These are phyloP conservation scores for Phycodurus eques DNA, from an alignment of 2,113 vertebrate species.

Conservation along the genomic window DNA sequence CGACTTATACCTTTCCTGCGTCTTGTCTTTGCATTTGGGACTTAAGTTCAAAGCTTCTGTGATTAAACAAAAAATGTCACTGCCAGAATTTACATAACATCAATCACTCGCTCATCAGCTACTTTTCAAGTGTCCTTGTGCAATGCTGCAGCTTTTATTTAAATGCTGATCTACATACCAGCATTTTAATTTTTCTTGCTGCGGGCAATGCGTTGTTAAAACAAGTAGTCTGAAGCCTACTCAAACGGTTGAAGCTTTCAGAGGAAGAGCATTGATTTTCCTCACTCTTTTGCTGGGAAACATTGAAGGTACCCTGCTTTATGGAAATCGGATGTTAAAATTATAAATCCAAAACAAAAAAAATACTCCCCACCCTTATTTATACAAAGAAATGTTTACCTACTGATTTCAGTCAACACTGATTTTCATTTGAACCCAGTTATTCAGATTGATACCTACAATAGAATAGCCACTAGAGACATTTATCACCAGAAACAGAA, in stretches of 20 bases:
- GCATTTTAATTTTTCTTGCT: conserved; percentile 11
- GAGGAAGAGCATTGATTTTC: background rate
- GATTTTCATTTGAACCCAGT: no score
- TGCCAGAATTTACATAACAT: background rate
- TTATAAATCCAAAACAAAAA: background rate
- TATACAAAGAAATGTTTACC: no score
- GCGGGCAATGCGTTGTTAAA: conserved; percentile 14
- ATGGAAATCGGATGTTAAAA: background rate
- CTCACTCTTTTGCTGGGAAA: background rate
- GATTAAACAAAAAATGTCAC: background rate
- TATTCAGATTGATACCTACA: no score
- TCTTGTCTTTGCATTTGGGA: background rate
- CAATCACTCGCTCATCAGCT: background rate
- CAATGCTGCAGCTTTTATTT: background rate
- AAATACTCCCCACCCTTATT: background rate
- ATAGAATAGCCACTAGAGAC: no score
- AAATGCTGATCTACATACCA: background rate
- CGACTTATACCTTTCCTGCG: background rate
- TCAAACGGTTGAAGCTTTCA: conserved; percentile 2
- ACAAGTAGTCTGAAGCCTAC: conserved; percentile 8
- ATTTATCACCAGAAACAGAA: no score
- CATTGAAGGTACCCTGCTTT: background rate
- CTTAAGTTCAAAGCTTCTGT: background rate
- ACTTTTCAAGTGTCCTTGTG: background rate
- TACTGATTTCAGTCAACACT: no score